Base-by-base conservation (phyloP, 2,888 invertebrate species). In the Megastigmus dorsalis region DNA sequence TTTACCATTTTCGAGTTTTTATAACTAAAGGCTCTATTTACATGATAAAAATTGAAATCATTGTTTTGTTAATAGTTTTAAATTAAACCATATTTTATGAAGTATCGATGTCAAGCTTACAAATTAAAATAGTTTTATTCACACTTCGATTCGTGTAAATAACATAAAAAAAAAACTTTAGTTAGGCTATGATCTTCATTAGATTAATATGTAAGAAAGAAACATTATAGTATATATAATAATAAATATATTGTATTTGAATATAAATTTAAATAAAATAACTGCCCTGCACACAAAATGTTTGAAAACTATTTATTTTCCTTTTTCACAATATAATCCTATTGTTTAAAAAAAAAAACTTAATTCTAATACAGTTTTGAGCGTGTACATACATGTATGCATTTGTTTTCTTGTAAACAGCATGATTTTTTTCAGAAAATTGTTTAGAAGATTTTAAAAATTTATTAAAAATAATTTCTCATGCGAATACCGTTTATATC, bases 121-220 rank as follows among this genome's bases (percentile, higher is more conserved):
- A 57, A 65, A 59, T 43, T 38, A 52, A 59, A 26, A 20, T 69
- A 48, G 6, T 50, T 50, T 48, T 59, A 20, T 69, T 68, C 60
- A 43, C 30, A 66, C 72, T 73, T 66, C 36, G 6, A 66, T 66
- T 69, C 54, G n/a, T 73, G 75, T 75, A 75, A 75, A 75, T 75
- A 75, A 59, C 45, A 43, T 59, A 59, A 66, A 62, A 74, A 74
- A 60, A 74, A 50, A 68, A 60, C 66, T 67, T 65, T 57, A 75
- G 60, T 20, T 54, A 65, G 45, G 60, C 70, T 66, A 70, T 75
- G 59, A 70, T 52, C 50, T 59, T 67, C 57, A 60, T 59, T 60
- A 66, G 52, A 60, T 66, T 60, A 54, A 33, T 4, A 13, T 65
- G 7, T 50, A 57, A 57, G 38, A 36, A 52, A 69, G 28, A 30